Percentiles rank a stretch among this genome's conserved stretches.
These are phyloP conservation scores for Diadumene lineata DNA, from an alignment of 92 coral and sea anemone genomes.

Conservation along the genomic window DNA sequence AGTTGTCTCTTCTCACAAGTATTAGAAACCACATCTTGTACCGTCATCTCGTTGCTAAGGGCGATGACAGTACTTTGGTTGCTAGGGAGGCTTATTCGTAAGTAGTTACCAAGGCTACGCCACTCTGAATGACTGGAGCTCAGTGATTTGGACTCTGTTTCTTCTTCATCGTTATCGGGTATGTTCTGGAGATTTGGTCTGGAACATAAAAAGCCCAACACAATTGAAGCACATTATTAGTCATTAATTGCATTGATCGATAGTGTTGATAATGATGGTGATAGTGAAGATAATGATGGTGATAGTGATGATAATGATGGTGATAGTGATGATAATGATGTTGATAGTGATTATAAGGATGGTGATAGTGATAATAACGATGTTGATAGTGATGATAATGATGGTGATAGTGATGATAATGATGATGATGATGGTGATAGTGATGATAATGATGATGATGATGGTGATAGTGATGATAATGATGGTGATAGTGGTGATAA, in stretches of 20 bases:
- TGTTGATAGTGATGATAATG: background rate
- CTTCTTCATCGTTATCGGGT: slow-evolving; percentile 56
- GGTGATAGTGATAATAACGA: background rate
- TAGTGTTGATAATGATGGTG: background rate
- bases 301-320: background rate
- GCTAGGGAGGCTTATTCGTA: slow-evolving; percentile 80
- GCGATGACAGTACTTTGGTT: slow-evolving; percentile 92
- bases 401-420: background rate
- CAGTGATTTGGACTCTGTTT: slow-evolving; percentile 59
- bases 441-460: background rate
- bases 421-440: background rate
- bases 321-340: background rate
- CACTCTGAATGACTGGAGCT: slow-evolving; percentile 90
- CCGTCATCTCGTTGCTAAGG: slow-evolving; percentile 78
- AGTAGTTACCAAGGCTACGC: slow-evolving; percentile 87
- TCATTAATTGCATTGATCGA: too few species aligned
- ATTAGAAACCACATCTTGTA: slow-evolving; percentile 68
- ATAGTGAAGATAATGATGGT: background rate
- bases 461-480: background rate
- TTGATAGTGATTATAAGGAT: background rate
- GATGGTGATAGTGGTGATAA: background rate
- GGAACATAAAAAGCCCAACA: slow-evolving; percentile 2
- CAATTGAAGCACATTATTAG: too few species aligned
- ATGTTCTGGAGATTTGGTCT: slow-evolving; percentile 64
- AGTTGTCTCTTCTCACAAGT: slow-evolving; percentile 88